Percentiles rank a stretch among this genome's conserved stretches.
Evolutionary conservation across 2,113 vertebrate species (phyloP).

Genomic region (Eolophus roseicapilla): DNA sequence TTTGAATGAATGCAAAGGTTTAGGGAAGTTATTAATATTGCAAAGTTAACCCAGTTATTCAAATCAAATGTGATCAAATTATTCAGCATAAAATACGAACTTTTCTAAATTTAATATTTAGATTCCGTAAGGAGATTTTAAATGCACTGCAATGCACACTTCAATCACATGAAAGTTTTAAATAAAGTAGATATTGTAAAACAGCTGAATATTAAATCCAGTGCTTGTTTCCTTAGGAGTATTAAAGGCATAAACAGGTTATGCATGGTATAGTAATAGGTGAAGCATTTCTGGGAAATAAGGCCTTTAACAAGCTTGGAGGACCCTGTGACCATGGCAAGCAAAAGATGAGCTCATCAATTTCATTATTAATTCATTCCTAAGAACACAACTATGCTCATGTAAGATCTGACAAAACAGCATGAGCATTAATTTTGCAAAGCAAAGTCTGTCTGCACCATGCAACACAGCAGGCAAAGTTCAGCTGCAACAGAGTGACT

Average conservation of each 20-base stretch:
- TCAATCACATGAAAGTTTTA: not conserved
- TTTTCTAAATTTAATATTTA: not conserved
- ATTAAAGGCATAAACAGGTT: slow-evolving; percentile 5
- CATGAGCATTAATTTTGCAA: slow-evolving; percentile 45
- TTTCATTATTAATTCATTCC: slow-evolving; percentile 59
- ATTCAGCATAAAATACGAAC: not conserved
- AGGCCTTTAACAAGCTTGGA: slow-evolving; percentile 15
- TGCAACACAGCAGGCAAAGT: slow-evolving; percentile 34
- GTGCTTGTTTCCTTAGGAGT: not conserved
- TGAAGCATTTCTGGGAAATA: slow-evolving; percentile 22
- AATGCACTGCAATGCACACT: not conserved
- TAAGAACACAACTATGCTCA: slow-evolving; percentile 18
- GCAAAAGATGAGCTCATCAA: slow-evolving; percentile 27
- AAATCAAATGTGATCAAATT: not conserved
- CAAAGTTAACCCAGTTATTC: slow-evolving; percentile 11
- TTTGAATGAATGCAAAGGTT: not conserved
- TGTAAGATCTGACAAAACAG: slow-evolving; percentile 42
- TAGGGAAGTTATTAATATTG: not conserved
- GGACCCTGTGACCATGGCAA: not conserved
- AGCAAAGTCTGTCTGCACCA: not conserved
- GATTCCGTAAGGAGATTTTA: not conserved
- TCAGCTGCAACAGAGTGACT: not conserved
- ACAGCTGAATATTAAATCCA: not conserved
- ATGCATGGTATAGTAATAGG: not conserved
- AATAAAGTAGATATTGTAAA: slow-evolving; percentile 17